A percentile compares a stretch with the other conserved stretches of the same genome.
These are phyloP conservation scores for Nannoperca australis DNA, from an alignment of 2,797 vertebrate genomes.

Conservation along the genomic window DNA sequence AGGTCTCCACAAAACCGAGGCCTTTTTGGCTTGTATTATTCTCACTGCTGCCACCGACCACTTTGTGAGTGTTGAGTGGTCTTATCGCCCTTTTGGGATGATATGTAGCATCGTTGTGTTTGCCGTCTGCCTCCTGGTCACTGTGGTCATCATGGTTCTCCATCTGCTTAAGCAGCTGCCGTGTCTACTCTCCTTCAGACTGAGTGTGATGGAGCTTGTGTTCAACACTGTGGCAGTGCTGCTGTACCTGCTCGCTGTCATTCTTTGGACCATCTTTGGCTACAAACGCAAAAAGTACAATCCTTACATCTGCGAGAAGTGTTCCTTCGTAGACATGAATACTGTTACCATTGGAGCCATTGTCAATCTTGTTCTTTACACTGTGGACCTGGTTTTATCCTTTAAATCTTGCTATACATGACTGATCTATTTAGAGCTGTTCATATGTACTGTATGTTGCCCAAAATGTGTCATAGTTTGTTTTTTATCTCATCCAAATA, in stretches of 20 bases:
- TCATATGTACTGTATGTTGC: background rate
- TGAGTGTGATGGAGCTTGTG: constrained; percentile 74
- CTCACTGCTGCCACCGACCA: constrained; percentile 69
- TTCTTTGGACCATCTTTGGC: constrained; percentile 81
- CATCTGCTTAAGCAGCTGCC: constrained; percentile 79
- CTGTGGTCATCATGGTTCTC: constrained; percentile 78
- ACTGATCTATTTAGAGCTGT: background rate
- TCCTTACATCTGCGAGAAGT: background rate
- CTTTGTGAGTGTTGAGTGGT: background rate
- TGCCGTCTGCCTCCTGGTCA: constrained; percentile 81
- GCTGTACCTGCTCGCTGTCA: constrained; percentile 76
- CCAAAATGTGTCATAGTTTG: background rate
- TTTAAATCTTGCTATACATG: constrained; percentile 44
- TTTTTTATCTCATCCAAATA: background rate
- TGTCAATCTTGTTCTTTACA: constrained; percentile 83
- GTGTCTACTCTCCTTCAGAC: constrained; percentile 55
- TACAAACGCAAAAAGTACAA: background rate
- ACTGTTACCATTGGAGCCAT: constrained; percentile 76
- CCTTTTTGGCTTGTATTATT: constrained; percentile 81
- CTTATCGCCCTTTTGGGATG: background rate
- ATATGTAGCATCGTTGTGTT: constrained; percentile 81
- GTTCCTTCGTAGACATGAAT: constrained; percentile 55
- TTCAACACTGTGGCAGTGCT: constrained; percentile 74
- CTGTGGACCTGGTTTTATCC: constrained; percentile 81
- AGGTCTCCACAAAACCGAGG: constrained; percentile 80